phyloP scores from a whole-genome alignment of 2,888 invertebrate genomes.

The Noctuana brunneofusca region DNA sequence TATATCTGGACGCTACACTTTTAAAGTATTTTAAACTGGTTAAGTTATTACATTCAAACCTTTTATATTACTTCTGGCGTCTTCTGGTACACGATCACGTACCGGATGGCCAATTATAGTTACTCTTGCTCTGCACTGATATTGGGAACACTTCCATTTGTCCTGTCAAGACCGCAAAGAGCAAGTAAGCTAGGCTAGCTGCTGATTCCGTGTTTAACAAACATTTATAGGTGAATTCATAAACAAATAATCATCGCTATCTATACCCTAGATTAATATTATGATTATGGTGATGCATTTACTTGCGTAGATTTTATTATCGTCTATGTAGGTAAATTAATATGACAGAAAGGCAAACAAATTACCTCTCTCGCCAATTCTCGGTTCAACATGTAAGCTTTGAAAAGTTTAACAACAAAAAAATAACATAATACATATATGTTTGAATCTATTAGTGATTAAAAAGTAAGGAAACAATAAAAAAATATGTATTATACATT shows the following conservation, averaged over 20 bases:
- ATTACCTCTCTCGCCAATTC: no score
- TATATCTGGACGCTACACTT: no score
- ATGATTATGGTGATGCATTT: no score
- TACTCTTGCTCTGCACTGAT: conserved; percentile 15
- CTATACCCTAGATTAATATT: no score
- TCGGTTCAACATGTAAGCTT: no score
- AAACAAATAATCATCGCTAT: no score
- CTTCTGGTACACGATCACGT: conserved; percentile 18
- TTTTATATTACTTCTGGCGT: neutral
- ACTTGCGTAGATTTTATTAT: no score
- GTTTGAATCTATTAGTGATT: neutral
- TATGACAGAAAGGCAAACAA: no score
- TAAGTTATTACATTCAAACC: neutral
- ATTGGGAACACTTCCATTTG: conserved; percentile 19
- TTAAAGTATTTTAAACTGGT: no score
- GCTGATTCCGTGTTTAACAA: neutral
- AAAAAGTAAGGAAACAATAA: neutral
- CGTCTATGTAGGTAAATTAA: no score
- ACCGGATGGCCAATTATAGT: conserved; percentile 22
- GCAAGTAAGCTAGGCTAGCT: neutral
- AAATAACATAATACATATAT: neutral
- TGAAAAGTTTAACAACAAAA: no score
- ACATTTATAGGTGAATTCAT: neutral
- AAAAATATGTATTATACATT: neutral
- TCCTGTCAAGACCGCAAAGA: neutral